Base-by-base conservation (phyloP, 1,140 invertebrate species). In the Mylabris phalerata region DNA sequence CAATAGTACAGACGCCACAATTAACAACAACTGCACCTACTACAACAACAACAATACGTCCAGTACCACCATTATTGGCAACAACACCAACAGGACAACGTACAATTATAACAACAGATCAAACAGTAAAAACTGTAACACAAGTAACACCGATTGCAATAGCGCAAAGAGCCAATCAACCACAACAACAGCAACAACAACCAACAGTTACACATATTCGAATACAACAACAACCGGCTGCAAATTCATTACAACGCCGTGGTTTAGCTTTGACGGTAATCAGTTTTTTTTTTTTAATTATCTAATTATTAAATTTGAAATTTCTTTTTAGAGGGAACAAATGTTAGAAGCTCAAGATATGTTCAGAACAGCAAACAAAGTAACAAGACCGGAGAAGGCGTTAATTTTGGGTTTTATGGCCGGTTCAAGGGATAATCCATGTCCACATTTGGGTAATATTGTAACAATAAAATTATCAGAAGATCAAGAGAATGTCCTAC, bases 361-460 rank as follows among this genome's bases (percentile, higher is more conserved):
- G 92, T 98, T 98, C 79, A 82, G 88, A 55, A 95, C 89, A 64
- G 94, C 94, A 27, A 98, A 98, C 73, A 89, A 92, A 75, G 93
- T 98, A 42, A 97, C 94, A 1, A 77, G 95, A 63, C 93, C 94
- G 2, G 95, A 98, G 67, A 98, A 98, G 72, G 94, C 95, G 41
- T 85, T 98, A 38, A 98, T 98, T 70, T 81, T 98, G 24, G 94
- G 95, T 60, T 98, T 98, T 70, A 98, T 98, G 92, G 95, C 95
- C 63, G 95, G 95, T 2, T 92, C 91, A 4, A 84, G 92, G 79
- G 93, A 94, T 67, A 96, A 97, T 77, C 93, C 94, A 0, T 95
- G 93, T 78, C 93, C 93, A 5, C 90, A 95, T 76, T 79, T 95
- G 63, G 93, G 93, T 60, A 92, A 92, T 71, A 89, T 96, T 66